A percentile compares a stretch with the other conserved stretches of the same genome.
Conservation (phyloP, 1,140 invertebrate species). For the Acromyrmex charruanus region DNA sequence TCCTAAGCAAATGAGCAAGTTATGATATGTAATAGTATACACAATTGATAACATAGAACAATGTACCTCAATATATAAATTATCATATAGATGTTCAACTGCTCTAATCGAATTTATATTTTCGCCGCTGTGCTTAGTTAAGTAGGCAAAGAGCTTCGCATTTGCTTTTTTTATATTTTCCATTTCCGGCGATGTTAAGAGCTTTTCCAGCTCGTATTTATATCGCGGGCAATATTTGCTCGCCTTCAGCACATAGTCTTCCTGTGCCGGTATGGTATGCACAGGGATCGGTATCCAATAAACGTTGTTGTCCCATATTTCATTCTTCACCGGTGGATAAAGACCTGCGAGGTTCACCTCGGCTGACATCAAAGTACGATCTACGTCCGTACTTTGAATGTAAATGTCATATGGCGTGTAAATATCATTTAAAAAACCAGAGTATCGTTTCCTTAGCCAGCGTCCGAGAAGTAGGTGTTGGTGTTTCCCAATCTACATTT, state of each 20-base stretch:
- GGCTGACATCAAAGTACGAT: conserved; percentile 96
- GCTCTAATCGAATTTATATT: conserved; percentile 86
- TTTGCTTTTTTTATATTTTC: conserved; percentile 88
- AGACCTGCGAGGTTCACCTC: conserved; percentile 93
- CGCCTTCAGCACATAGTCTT: conserved; percentile 90
- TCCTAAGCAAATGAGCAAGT: background rate
- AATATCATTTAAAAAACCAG: conserved; percentile 85
- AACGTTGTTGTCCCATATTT: conserved; percentile 90
- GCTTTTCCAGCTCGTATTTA: conserved; percentile 86
- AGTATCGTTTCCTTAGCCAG: conserved; percentile 92
- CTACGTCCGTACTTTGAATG: conserved; percentile 93
- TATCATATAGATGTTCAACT: conserved; percentile 90
- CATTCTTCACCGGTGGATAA: conserved; percentile 88
- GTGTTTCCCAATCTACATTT: conserved; percentile 90
- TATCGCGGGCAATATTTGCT: conserved; percentile 90
- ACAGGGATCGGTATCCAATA: conserved; percentile 96
- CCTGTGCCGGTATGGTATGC: conserved; percentile 90
- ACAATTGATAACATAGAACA: conserved; percentile 3
- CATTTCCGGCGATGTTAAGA: conserved; percentile 88
- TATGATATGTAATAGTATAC: background rate
- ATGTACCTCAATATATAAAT: conserved; percentile 90
- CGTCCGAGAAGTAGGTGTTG: conserved; percentile 93
- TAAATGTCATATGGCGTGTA: conserved; percentile 89
- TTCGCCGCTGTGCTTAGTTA: conserved; percentile 88
- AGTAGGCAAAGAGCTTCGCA: conserved; percentile 89